Conservation (phyloP, 2,888 invertebrate genomes). For the Lasioglossum lativentre region DNA sequence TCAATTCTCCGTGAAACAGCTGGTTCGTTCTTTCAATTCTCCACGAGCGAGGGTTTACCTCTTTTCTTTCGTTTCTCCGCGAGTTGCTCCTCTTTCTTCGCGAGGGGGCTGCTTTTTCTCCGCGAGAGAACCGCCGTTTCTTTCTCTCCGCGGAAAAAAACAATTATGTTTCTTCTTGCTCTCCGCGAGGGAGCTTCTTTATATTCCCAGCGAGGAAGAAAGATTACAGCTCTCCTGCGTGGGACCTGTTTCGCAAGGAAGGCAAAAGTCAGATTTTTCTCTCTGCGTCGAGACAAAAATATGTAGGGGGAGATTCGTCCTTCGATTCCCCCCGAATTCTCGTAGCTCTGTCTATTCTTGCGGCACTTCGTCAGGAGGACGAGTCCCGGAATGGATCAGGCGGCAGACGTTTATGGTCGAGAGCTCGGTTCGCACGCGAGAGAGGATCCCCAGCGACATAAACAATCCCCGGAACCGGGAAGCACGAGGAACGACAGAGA, state of each 20-base stretch:
- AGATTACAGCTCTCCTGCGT: background rate
- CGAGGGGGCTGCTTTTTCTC: background rate
- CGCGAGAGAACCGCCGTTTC: background rate
- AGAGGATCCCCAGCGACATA: slow-evolving; percentile 49
- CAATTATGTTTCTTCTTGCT: background rate
- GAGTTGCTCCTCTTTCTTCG: background rate
- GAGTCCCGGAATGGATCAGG: background rate
- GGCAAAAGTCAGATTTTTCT: background rate
- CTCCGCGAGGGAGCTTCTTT: background rate
- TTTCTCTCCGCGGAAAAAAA: background rate
- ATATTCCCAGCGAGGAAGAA: background rate
- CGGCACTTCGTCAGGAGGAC: slow-evolving; percentile 1
- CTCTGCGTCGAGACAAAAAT: background rate
- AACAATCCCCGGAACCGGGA: slow-evolving; percentile 68
- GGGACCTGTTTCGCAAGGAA: background rate
- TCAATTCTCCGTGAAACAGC: background rate
- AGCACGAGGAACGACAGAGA: slow-evolving; percentile 73
- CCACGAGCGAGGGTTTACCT: background rate
- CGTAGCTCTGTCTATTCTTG: background rate
- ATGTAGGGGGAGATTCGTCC: background rate
- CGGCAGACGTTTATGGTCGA: slow-evolving; percentile 36
- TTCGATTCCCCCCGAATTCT: background rate
- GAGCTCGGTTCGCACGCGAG: slow-evolving; percentile 54
- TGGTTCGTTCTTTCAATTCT: background rate
- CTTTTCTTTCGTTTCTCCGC: background rate